These are phyloP conservation scores for Mormyrus proboscirostris DNA, from an alignment of 2,797 vertebrate genomes.

Conservation along the genomic window DNA sequence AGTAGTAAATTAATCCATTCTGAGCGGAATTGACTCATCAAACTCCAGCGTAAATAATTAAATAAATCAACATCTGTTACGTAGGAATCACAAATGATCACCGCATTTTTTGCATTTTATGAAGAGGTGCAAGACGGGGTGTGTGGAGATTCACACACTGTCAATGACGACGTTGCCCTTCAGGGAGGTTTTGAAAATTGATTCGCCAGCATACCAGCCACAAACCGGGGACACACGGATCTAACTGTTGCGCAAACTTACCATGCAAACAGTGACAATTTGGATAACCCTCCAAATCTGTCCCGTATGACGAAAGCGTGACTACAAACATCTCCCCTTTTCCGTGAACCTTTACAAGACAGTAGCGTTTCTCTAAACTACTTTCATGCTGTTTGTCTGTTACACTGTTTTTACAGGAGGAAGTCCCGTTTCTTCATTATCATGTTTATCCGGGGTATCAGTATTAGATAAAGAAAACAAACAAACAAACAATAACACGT, in stretches of 20 bases:
- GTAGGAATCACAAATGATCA: not conserved
- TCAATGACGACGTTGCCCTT: not conserved
- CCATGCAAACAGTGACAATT: not conserved
- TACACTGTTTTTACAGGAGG: not conserved
- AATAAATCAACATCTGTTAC: not conserved
- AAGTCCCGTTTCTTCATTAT: not conserved
- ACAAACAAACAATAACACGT: not conserved
- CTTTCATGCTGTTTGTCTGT: not conserved
- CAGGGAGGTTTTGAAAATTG: not conserved
- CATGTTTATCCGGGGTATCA: not conserved
- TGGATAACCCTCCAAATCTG: not conserved
- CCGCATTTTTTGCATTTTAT: not conserved
- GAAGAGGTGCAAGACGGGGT: not conserved
- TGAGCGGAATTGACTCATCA: slow-evolving; percentile 31
- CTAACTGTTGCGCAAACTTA: not conserved
- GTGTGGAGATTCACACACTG: not conserved
- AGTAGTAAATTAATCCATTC: slow-evolving; percentile 35
- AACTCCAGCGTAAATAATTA: slow-evolving; percentile 15
- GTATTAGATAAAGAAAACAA: not conserved
- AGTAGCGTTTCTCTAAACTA: not conserved
- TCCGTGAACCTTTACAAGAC: not conserved
- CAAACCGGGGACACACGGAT: not conserved
- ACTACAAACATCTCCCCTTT: not conserved
- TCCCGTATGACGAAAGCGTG: not conserved
- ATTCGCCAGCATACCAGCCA: not conserved